phyloP scores from a whole-genome alignment of 2,113 vertebrate genomes.

The Sprattus sprattus region DNA sequence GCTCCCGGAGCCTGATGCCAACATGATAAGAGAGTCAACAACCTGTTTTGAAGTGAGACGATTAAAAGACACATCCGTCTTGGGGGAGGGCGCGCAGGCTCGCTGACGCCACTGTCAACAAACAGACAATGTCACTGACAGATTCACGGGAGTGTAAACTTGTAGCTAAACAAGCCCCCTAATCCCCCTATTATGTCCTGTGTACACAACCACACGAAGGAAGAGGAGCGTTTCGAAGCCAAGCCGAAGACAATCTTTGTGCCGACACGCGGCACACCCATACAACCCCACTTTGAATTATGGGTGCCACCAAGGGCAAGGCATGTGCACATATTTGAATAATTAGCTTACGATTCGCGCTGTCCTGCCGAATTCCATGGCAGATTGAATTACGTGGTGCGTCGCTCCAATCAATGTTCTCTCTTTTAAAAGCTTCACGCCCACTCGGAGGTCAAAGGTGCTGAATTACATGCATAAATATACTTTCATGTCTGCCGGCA shows the following conservation, averaged over 20 bases:
- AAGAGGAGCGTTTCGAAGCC: neutral
- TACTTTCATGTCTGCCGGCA: constrained; percentile 6
- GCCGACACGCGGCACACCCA: neutral
- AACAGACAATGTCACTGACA: neutral
- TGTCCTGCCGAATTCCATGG: neutral
- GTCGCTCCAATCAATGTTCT: constrained; percentile 8
- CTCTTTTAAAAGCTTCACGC: constrained; percentile 14
- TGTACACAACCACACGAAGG: neutral
- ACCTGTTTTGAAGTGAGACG: neutral
- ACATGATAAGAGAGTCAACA: neutral
- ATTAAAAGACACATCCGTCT: neutral
- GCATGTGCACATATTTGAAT: neutral
- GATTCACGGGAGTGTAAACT: neutral
- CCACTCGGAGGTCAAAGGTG: constrained; percentile 6
- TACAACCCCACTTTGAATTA: neutral
- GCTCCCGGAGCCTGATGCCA: neutral
- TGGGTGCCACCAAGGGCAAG: neutral
- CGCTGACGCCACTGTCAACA: neutral
- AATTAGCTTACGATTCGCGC: neutral
- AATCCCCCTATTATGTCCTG: neutral
- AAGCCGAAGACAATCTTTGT: neutral
- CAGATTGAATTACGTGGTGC: constrained; percentile 5
- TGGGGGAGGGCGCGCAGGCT: neutral
- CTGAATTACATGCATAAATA: constrained; percentile 17
- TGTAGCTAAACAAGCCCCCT: neutral